Conservation (phyloP, 2,113 vertebrate species). For the Gasterosteus aculeatus region DNA sequence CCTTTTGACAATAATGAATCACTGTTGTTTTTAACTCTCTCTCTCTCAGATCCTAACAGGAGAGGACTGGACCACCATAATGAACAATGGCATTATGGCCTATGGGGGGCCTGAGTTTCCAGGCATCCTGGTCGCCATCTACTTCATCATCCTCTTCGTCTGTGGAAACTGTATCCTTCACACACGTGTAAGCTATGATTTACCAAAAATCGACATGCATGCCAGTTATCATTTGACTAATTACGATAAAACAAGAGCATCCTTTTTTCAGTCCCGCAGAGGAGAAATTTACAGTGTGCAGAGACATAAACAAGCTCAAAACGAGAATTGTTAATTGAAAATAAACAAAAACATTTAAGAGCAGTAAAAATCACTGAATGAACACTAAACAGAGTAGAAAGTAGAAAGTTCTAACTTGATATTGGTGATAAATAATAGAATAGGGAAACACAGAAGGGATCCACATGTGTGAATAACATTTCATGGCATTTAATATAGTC, state of each 20-base stretch:
- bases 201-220: neutral
- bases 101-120: constrained; percentile 90
- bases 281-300: too few species aligned
- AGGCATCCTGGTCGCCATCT: constrained; percentile 92
- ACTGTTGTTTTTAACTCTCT: neutral
- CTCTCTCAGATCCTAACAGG: constrained; percentile 88
- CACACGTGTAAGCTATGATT: neutral
- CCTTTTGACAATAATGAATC: neutral
- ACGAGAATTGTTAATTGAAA: too few species aligned
- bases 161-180: constrained; percentile 96
- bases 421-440: neutral
- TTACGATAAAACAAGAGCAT: too few species aligned
- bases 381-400: neutral
- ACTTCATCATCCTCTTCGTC: constrained; percentile 93
- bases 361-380: too few species aligned
- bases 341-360: too few species aligned
- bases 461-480: neutral
- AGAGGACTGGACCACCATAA: constrained; percentile 94
- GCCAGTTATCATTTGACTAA: neutral
- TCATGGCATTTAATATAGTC: neutral
- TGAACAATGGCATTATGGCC: constrained; percentile 96
- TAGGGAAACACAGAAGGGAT: neutral
- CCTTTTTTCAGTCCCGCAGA: too few species aligned
- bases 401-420: neutral
- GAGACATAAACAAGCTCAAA: too few species aligned